phyloP scores from a whole-genome alignment of 2,888 invertebrate genomes.

The Xestia sexstrigata region DNA sequence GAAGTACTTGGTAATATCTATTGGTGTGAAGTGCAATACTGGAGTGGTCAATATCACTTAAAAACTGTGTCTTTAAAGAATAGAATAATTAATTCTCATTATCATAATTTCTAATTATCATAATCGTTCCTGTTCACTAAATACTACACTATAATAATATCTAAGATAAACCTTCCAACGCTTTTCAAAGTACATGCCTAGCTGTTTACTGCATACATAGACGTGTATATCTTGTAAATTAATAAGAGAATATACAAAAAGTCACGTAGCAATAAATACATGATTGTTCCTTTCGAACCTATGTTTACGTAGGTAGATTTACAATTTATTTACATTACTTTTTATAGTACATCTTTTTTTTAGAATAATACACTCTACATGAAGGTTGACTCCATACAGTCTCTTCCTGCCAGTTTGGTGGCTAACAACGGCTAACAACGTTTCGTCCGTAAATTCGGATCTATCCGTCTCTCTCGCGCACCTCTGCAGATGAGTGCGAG shows the following conservation, averaged over 20 bases:
- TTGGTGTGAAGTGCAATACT: not conserved
- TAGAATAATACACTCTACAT: no score
- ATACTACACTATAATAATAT: not conserved
- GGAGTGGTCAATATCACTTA: not conserved
- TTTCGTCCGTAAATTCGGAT: no score
- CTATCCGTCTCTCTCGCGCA: no score
- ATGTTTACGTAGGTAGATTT: not conserved
- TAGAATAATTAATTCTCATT: not conserved
- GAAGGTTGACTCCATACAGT: no score
- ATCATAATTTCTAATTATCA: not conserved
- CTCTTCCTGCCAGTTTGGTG: no score
- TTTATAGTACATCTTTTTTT: no score
- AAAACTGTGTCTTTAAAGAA: not conserved
- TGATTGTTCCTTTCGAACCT: not conserved
- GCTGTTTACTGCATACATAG: not conserved
- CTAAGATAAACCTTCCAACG: not conserved
- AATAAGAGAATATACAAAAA: constrained; percentile 3
- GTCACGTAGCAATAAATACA: not conserved
- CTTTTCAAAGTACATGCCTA: no score
- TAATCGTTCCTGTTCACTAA: not conserved
- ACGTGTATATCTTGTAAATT: not conserved
- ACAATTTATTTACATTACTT: not conserved
- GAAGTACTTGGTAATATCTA: not conserved
- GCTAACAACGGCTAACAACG: no score
- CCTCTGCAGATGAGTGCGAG: no score